Evolutionary conservation across 2,113 vertebrate genomes (phyloP), one percentile per base, ranked within the genome.

Genomic region (Orthonyx spaldingii): DNA sequence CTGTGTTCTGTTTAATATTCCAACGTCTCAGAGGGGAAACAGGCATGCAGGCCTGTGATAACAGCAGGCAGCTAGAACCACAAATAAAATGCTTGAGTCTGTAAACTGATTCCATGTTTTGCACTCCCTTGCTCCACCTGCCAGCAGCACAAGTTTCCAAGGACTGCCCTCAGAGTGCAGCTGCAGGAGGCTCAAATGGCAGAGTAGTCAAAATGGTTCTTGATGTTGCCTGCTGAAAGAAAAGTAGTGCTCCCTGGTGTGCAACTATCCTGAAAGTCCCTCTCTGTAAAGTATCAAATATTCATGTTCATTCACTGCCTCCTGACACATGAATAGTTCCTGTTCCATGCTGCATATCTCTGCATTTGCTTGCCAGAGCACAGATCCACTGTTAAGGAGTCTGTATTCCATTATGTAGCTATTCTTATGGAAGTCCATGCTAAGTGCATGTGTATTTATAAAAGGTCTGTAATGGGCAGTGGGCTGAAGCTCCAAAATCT

Each of bases 281-380:
- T 70, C 17, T 83, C 2, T 57, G 55, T 46, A 32, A 44, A 55
- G 7, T 28, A n/a, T 70, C 33, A 37, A 28, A 61, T 57, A 16
- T 1, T 80, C 8, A 2, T 33, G 28, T 57, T 93, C 10, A 20
- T 78, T 89, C 6, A 7, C 24, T 86, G 47, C 27, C 39, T 64
- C 18, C 37, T 85, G 57, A 18, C 12, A 57, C 3, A 0, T 6
- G 16, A 46, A 8, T 69, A 74, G 33, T 27, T 66, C 26, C 53
- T 65, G 23, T 32, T 79, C 10, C 20, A 1, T 35, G 0, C 5
- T 35, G 10, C 2, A 0, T 35, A 37, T 19, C 15, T 42, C 22
- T 50, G 21, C 4, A 3, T 84, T 59, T 28, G 3, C 64, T 70
- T 85, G 63, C 42, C 28, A 59, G 42, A 44, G 14, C 77, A 46